These are phyloP conservation scores for Mongoloraphidia duomilia DNA, from an alignment of 2,888 invertebrate species.

Conservation along the genomic window DNA sequence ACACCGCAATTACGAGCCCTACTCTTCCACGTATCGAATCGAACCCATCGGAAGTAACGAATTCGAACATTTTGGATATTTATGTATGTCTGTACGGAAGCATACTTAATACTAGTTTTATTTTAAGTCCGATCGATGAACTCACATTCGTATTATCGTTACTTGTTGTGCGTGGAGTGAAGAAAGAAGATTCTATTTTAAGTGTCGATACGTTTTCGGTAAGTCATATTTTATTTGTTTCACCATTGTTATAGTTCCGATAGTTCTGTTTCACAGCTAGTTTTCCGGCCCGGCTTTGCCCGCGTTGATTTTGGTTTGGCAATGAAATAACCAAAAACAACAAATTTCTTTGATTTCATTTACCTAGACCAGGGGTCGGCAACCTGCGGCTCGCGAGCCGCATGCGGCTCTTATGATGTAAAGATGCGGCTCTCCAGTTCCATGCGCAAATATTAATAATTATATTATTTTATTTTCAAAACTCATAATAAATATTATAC, in stretches of 20 bases:
- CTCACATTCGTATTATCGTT: constrained; percentile 54
- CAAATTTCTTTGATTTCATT: constrained; percentile 9
- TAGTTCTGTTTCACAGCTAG: too few relatives aligned
- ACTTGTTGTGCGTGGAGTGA: constrained; percentile 25
- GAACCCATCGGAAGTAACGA: constrained; percentile 31
- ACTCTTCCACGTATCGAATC: constrained; percentile 28
- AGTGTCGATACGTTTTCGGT: background rate
- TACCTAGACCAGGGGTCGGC: too few relatives aligned
- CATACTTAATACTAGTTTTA: constrained; percentile 43
- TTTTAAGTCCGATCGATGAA: constrained; percentile 50
- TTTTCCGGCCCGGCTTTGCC: too few relatives aligned
- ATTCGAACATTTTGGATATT: constrained; percentile 36
- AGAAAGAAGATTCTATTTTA: background rate
- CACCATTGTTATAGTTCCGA: too few relatives aligned
- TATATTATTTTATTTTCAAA: too few relatives aligned
- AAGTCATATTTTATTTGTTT: too few relatives aligned
- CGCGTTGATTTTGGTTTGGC: too few relatives aligned
- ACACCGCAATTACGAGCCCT: constrained; percentile 24
- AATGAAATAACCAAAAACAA: constrained; percentile 7
- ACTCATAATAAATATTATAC: too few relatives aligned
- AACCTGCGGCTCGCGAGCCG: too few relatives aligned
- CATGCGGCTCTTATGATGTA: too few relatives aligned
- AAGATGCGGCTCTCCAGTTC: too few relatives aligned
- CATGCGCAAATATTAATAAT: too few relatives aligned
- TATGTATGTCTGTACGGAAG: constrained; percentile 41